Evolutionary conservation across 2,113 vertebrate genomes (phyloP).

Genomic region (Martes martes): DNA sequence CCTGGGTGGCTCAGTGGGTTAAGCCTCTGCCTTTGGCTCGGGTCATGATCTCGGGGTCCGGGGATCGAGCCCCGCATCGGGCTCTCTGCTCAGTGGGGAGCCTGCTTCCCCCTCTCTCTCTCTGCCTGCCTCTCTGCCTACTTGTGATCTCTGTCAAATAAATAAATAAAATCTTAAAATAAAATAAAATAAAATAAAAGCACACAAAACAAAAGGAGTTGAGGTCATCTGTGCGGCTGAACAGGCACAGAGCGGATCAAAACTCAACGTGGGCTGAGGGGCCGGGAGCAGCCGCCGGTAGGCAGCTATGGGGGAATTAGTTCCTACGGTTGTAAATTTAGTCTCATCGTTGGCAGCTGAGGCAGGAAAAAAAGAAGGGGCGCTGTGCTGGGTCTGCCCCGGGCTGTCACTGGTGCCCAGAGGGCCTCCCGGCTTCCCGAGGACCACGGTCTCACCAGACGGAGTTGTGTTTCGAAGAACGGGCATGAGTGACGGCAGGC

Average conservation of each 20-base stretch:
- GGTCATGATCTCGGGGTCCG: too few relatives aligned
- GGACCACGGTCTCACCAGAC: background rate
- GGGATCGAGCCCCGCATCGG: too few relatives aligned
- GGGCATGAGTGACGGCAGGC: background rate
- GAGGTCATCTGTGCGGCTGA: background rate
- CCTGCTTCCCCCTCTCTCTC: too few relatives aligned
- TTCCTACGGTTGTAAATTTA: background rate
- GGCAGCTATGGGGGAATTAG: fast-evolving
- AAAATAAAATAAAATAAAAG: background rate
- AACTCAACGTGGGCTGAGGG: background rate
- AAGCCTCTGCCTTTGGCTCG: too few relatives aligned
- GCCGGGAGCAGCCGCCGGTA: fast-evolving
- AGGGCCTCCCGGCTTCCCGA: background rate
- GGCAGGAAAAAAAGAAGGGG: background rate
- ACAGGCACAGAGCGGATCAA: background rate
- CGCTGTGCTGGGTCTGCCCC: fast-evolving
- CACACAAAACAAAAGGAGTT: too few relatives aligned
- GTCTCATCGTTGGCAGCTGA: fast-evolving
- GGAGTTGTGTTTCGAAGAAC: background rate
- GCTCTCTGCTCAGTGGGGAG: too few relatives aligned
- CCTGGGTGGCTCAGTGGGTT: too few relatives aligned
- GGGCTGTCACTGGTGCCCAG: fast-evolving
- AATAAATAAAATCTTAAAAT: too few relatives aligned
- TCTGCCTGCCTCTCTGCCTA: too few relatives aligned
- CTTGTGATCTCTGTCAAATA: too few relatives aligned